These are phyloP conservation scores for Drosophila ustulata DNA, from an alignment of 2,888 invertebrate genomes.

Conservation along the genomic window DNA sequence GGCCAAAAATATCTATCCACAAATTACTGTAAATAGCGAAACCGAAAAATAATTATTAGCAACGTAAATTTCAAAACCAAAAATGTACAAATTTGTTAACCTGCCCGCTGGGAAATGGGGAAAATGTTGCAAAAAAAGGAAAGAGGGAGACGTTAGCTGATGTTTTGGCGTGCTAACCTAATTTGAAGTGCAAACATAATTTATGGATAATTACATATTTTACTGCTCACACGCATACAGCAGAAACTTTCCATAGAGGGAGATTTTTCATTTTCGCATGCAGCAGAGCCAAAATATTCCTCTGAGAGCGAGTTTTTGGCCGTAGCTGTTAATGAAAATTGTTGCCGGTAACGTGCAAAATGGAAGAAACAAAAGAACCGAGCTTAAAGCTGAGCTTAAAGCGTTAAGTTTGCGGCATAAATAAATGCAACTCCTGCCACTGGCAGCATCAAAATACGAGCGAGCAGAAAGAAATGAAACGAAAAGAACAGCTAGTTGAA, in stretches of 20 bases:
- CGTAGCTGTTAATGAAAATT: constrained; percentile 36
- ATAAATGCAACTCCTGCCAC: constrained; percentile 71
- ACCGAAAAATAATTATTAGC: constrained; percentile 60
- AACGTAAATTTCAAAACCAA: constrained; percentile 49
- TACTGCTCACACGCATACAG: constrained; percentile 18
- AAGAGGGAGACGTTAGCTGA: neutral
- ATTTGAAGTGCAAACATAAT: constrained; percentile 57
- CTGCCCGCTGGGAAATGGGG: constrained; percentile 7
- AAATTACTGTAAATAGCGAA: constrained; percentile 41
- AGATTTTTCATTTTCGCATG: constrained; percentile 24
- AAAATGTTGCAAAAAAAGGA: neutral
- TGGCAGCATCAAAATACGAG: neutral
- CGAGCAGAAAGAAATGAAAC: constrained; percentile 2
- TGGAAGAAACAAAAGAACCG: neutral
- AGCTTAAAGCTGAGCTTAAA: constrained; percentile 33
- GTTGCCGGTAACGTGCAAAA: constrained; percentile 7
- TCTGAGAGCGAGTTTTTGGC: constrained; percentile 18
- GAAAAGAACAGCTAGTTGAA: constrained; percentile 33
- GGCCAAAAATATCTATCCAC: constrained; percentile 17
- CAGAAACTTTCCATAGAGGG: constrained; percentile 14
- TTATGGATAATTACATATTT: constrained; percentile 70
- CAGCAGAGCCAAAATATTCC: constrained; percentile 18
- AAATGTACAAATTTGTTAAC: constrained; percentile 58
- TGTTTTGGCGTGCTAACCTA: constrained; percentile 33
- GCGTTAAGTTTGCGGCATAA: constrained; percentile 40